Conservation (phyloP, 2,113 vertebrate genomes). For the Pomatorhinus ruficollis region DNA sequence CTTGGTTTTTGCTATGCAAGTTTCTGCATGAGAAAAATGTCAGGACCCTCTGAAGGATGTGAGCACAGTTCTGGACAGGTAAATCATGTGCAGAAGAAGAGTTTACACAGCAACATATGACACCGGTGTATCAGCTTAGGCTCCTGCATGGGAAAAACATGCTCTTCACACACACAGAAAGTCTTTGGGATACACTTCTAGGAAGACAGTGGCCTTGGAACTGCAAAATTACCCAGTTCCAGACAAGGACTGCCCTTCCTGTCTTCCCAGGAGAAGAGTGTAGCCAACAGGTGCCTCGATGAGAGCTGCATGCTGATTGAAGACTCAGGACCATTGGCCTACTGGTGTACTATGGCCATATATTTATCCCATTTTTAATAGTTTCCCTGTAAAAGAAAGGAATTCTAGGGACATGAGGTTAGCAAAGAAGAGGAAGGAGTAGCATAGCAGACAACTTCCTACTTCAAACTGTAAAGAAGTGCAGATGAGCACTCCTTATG, state of each 20-base stretch:
- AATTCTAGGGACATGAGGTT: neutral
- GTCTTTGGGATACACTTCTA: neutral
- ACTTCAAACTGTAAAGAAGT: neutral
- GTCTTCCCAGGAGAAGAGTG: neutral
- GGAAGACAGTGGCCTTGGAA: neutral
- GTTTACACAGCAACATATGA: neutral
- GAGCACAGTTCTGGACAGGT: neutral
- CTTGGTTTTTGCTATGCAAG: neutral
- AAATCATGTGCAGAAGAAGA: neutral
- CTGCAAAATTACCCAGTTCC: neutral
- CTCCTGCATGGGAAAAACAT: neutral
- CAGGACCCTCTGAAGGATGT: neutral
- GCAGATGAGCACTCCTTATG: neutral
- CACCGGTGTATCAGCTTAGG: neutral
- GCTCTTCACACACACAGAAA: neutral
- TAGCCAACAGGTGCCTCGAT: accelerated
- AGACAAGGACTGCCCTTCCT: neutral
- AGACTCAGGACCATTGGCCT: accelerated
- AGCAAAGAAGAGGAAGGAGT: neutral
- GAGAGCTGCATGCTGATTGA: neutral
- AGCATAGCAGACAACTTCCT: neutral
- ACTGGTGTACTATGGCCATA: too few relatives aligned
- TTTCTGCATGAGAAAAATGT: neutral
- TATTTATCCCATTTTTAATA: neutral
- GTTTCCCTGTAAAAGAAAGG: neutral